Evolutionary conservation across 2,888 invertebrate genomes (phyloP).

Genomic region (Auanema freiburgensis): DNA sequence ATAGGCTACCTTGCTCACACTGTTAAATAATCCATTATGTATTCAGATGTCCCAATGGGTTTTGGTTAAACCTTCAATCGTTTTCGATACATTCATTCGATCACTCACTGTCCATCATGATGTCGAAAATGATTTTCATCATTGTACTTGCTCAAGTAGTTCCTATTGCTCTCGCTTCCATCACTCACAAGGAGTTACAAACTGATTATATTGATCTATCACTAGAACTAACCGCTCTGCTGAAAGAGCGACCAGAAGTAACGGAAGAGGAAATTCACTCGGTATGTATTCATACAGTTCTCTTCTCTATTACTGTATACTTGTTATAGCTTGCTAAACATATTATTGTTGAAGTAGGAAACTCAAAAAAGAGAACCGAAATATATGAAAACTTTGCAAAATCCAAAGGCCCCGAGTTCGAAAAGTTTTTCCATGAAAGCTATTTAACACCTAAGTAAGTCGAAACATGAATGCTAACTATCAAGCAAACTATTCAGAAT

Average conservation of each 20-base stretch:
- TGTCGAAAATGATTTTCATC: background rate
- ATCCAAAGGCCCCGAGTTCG: too few species aligned
- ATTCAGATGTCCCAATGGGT: too few species aligned
- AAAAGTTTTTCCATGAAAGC: constrained; percentile 1
- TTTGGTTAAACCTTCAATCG: too few species aligned
- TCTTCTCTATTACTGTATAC: background rate
- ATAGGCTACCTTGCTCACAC: too few species aligned
- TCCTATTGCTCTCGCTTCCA: background rate
- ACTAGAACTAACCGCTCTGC: constrained; percentile 6
- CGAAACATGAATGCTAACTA: too few species aligned
- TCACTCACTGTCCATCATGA: too few species aligned
- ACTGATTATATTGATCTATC: constrained; percentile 14
- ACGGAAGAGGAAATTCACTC: constrained; percentile 13
- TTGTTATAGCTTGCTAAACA: background rate
- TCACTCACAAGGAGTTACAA: background rate
- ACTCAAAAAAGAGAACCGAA: background rate
- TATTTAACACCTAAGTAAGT: constrained; percentile 11
- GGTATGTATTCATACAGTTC: constrained; percentile 5
- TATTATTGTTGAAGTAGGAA: too few species aligned
- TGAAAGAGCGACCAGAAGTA: constrained; percentile 13
- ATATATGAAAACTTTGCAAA: background rate
- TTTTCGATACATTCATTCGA: too few species aligned
- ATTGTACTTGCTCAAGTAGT: constrained; percentile 1
- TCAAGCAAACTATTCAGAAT: too few species aligned
- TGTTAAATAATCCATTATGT: too few species aligned